Conservation (phyloP, 2,888 invertebrate genomes). For the Acronicta psi region DNA sequence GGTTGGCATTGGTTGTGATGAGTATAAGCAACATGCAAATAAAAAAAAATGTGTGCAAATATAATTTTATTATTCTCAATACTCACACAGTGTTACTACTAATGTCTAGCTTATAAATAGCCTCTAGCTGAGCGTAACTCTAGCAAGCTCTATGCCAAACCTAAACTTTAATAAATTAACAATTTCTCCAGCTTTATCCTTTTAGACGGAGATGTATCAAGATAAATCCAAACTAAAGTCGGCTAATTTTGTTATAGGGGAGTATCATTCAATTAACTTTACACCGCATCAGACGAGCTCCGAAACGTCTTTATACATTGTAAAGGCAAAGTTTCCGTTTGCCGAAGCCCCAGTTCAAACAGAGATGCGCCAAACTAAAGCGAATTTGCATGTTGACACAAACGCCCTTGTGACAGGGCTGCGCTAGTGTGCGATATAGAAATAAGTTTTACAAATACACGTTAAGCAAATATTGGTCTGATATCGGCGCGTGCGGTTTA, state of each 20-base stretch:
- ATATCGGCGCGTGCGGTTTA: conserved; percentile 57
- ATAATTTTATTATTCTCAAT: background rate
- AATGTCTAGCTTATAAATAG: conserved; percentile 40
- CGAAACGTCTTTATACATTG: conserved; percentile 72
- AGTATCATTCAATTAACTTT: conserved; percentile 73
- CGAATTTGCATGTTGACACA: conserved; percentile 78
- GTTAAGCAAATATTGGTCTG: conserved; percentile 64
- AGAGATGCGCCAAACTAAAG: conserved; percentile 75
- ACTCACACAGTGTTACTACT: conserved; percentile 10
- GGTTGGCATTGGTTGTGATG: too few species aligned
- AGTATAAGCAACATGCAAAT: too few species aligned
- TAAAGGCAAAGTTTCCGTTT: conserved; percentile 74
- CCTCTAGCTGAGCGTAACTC: conserved; percentile 16
- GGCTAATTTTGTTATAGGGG: conserved; percentile 60
- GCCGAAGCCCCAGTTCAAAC: conserved; percentile 72
- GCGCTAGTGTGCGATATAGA: conserved; percentile 57
- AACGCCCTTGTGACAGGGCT: conserved; percentile 48
- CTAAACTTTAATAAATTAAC: conserved; percentile 53
- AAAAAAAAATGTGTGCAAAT: too few species aligned
- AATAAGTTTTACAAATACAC: conserved; percentile 73
- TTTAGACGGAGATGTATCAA: conserved; percentile 51
- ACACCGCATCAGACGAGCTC: conserved; percentile 66
- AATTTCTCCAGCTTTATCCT: conserved; percentile 38
- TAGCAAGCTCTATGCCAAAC: conserved; percentile 24
- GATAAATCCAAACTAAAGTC: conserved; percentile 57